These are phyloP conservation scores for Aurelia sp. DNA, from an alignment of 30 jellyfish, hydroid and myxozoan species.

Conservation along the genomic window DNA sequence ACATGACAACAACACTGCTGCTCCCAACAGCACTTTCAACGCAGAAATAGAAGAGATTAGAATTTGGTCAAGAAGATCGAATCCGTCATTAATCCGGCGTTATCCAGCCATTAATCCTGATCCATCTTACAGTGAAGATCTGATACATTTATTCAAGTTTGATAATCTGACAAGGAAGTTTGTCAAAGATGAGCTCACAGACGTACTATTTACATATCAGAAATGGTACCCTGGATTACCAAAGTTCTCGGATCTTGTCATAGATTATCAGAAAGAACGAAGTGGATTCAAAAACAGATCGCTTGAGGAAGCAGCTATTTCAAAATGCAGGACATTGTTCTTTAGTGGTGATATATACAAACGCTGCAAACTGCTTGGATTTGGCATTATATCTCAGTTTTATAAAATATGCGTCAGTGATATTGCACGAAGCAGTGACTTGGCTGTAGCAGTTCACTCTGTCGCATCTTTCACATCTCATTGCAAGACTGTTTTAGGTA, in stretches of 20 bases:
- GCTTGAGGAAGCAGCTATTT: conserved; percentile 32
- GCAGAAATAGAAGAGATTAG: conserved; percentile 67
- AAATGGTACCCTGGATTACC: conserved; percentile 68
- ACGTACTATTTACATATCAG: conserved; percentile 1
- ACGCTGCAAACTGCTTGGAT: conserved; percentile 33
- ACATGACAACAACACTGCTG: not conserved
- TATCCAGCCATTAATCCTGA: conserved; percentile 34
- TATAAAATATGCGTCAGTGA: conserved; percentile 31
- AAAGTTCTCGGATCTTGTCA: conserved; percentile 32
- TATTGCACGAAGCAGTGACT: conserved; percentile 22
- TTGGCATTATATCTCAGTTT: conserved; percentile 25
- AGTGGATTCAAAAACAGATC: conserved; percentile 7
- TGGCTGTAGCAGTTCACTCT: conserved; percentile 12
- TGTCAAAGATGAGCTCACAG: conserved; percentile 50
- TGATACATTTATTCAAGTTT: conserved; percentile 62
- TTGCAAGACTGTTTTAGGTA: conserved; percentile 9
- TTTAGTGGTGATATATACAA: conserved; percentile 16
- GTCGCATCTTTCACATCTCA: conserved; percentile 36
- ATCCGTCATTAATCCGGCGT: conserved; percentile 57
- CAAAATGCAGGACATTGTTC: conserved; percentile 9
- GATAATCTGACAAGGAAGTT: conserved; percentile 33
- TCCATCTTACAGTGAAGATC: conserved; percentile 40
- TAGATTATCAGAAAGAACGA: conserved; percentile 18
- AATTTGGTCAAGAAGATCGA: conserved; percentile 66
- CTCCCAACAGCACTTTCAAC: conserved; percentile 50